Evolutionary conservation across 2,888 invertebrate species (phyloP).

Genomic region (Chrysolina americana): DNA sequence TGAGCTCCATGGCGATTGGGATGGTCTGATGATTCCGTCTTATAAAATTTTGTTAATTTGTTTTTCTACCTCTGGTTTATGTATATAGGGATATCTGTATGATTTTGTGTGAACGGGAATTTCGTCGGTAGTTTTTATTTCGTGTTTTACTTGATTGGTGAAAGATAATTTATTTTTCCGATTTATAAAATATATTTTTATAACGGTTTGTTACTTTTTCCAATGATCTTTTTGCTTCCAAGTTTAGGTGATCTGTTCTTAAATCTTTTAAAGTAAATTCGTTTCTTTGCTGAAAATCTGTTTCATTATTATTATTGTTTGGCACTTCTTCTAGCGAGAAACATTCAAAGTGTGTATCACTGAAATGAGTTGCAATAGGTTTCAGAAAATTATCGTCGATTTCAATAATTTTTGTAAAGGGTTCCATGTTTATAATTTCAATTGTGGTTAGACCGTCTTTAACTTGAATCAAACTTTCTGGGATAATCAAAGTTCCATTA

Average conservation of each 20-base stretch:
- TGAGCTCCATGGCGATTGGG: too few relatives aligned
- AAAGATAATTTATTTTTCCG: constrained; percentile 24
- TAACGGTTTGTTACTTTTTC: constrained; percentile 26
- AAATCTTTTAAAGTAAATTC: neutral
- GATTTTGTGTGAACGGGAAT: constrained; percentile 31
- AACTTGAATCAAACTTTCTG: neutral
- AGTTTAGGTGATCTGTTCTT: constrained; percentile 32
- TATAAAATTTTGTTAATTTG: too few relatives aligned
- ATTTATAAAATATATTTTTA: constrained; percentile 35
- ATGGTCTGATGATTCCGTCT: too few relatives aligned
- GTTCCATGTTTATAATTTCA: constrained; percentile 15
- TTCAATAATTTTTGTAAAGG: neutral
- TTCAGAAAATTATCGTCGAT: neutral
- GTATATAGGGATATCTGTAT: constrained; percentile 20
- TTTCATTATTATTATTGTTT: neutral
- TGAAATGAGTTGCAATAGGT: neutral
- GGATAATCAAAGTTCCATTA: neutral
- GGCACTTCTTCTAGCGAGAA: neutral
- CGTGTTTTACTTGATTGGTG: constrained; percentile 36
- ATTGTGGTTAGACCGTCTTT: neutral
- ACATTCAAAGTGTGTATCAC: neutral
- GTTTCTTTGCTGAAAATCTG: neutral
- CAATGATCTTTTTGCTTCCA: too few relatives aligned
- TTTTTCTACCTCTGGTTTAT: too few relatives aligned
- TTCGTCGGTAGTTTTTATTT: constrained; percentile 40